Base-by-base conservation (phyloP, 2,797 vertebrate genomes). In the Garrulus glandarius region DNA sequence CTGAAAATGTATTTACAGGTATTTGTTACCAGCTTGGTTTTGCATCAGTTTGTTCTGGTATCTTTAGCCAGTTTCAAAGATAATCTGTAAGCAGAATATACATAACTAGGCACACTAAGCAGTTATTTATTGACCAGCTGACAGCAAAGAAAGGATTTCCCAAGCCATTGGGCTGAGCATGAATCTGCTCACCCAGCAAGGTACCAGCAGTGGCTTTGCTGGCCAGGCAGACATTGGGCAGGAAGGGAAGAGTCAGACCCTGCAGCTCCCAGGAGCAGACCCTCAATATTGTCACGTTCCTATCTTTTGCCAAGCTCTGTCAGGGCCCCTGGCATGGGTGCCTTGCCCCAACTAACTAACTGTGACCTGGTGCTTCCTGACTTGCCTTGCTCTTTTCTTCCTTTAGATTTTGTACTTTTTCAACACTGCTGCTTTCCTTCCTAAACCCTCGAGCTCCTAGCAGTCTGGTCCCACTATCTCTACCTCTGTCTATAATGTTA, bases 291-390 rank as follows among this genome's bases (percentile, higher is more conserved):
- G 44, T 49, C 2, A 2, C 1, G 0, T 63, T 93, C 65, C 30
- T 24, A 0, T 53, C 55, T 23, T 64, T 47, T 75, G 36, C 36
- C 22, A 43, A 17, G 23, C 55, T 93, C 30, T 0, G 0, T n/a
- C 76, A 57, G 17, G 15, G 53, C 23, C 36, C 18, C n/a, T 27
- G 41, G 17, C 60, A 63, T 50, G 13, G 27, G 4, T 55, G 22
- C 11, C 29, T 60, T 82, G 39, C 9, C 64, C 47, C 55, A 47
- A 13, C 16, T 41, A 49, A 2, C 18, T 6, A 46, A 50, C 15
- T 6, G 2, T 6, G 2, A 27, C 34, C 52, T n/a, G 36, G 7
- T 63, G 27, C 41, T 80, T 89, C 64, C 53, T 67, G 22, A 8
- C 41, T 60, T n/a, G 39, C 44, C 23, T 71, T 7, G 1, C 32